Base-by-base conservation (phyloP, 1,140 invertebrate species). In the Leptopilina boulardi region DNA sequence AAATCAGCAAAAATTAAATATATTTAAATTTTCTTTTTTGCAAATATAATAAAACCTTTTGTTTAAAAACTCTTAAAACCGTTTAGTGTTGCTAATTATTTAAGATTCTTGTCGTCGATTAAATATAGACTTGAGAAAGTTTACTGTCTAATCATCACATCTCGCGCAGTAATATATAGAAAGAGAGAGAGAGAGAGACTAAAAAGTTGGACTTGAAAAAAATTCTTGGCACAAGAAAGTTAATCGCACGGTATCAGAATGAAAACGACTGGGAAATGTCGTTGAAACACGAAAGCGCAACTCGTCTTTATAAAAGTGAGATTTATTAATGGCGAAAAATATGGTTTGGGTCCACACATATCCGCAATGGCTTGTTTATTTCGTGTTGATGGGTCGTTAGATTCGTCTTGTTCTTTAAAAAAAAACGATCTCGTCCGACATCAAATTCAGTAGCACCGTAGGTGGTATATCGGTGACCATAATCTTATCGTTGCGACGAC, bases 351-450 rank as follows among this genome's bases (percentile, higher is more conserved):
- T n/a, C 59, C 59, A n/a, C 59, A n/a, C 59, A 23, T 34, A 66
- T 66, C 23, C 59, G n/a, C n/a, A n/a, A 66, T 66, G 15, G 23
- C 59, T 23, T 23, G 59, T 66, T 66, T 26, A 66, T 66, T 66
- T 66, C 59, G 59, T 66, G 59, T 66, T 66, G 59, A 66, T 66
- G 59, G 59, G 59, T 66, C 59, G 59, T 66, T 66, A 66, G 23
- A 66, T 66, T 66, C 59, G 59, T 66, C 59, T 30, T 66, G 13
- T n/a, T 8, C 59, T 30, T 30, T 30, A 23, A n/a, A n/a, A n/a
- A n/a, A n/a, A n/a, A 30, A 30, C 59, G 26, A 66, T 66, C n/a
- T n/a, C 21, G 54, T 59, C n/a, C 19, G 21, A 59, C 26, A 30
- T 66, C 59, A 66, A 66, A 66, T 66, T 23, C 59, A n/a, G 59